Conservation (phyloP, 2,113 vertebrate species). For the Butorides virescens region DNA sequence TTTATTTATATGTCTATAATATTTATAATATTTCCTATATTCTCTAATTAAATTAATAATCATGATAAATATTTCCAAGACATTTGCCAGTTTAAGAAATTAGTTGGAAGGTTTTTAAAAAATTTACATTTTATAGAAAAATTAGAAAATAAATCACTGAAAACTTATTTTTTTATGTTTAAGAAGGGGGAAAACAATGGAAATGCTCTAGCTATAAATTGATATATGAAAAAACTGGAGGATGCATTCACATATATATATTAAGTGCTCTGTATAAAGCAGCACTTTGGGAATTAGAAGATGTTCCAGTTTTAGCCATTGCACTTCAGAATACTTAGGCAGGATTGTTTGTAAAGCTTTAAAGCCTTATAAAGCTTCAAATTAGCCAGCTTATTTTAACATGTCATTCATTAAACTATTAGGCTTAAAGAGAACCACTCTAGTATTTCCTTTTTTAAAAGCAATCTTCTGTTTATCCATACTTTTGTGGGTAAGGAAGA, state of each 20-base stretch:
- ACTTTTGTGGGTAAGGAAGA: background rate
- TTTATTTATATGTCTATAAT: background rate
- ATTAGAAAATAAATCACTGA: background rate
- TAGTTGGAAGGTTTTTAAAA: background rate
- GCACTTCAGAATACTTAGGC: background rate
- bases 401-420: background rate
- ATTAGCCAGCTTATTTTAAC: background rate
- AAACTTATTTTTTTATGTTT: background rate
- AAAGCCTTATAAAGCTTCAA: background rate
- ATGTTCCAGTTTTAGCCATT: background rate
- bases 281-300: background rate
- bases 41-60: background rate
- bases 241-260: background rate
- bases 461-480: background rate
- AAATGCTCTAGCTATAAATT: background rate
- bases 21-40: background rate
- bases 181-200: background rate
- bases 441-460: background rate
- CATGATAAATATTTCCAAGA: background rate
- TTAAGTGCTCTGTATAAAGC: background rate
- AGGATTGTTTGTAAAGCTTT: background rate
- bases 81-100: background rate
- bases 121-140: background rate
- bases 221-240: background rate
- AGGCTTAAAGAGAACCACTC: background rate